phyloP scores from a whole-genome alignment of 2,888 invertebrate species.

The Nomada goodeniana region DNA sequence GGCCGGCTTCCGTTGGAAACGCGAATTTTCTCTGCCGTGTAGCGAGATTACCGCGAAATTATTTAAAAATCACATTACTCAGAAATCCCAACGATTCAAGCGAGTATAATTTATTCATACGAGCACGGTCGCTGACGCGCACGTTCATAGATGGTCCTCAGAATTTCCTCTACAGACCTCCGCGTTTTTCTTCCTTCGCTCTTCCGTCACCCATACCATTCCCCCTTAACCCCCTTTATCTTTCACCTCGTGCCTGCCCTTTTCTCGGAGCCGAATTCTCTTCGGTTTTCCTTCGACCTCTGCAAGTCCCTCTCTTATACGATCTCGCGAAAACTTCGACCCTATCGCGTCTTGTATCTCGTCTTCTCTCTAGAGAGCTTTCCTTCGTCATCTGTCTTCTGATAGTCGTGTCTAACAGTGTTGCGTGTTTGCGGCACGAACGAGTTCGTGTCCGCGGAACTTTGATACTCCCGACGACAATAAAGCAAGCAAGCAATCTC shows the following conservation, averaged over 20 bases:
- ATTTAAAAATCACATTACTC: slow-evolving; percentile 39
- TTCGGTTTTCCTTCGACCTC: slow-evolving; percentile 31
- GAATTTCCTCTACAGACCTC: slow-evolving; percentile 48
- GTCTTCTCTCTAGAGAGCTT: slow-evolving; percentile 58
- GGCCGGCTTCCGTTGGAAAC: not conserved
- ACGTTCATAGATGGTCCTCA: slow-evolving; percentile 38
- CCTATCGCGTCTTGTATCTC: slow-evolving; percentile 52
- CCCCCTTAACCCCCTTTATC: not conserved
- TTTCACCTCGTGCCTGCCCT: not conserved
- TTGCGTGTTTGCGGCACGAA: slow-evolving; percentile 33
- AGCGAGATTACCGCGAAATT: not conserved
- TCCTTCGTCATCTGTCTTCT: slow-evolving; percentile 58
- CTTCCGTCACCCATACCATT: not conserved
- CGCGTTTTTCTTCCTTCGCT: slow-evolving; percentile 27
- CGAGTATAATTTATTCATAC: slow-evolving; percentile 32
- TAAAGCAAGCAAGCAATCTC: slow-evolving; percentile 42
- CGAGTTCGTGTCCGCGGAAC: slow-evolving; percentile 35
- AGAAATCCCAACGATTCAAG: slow-evolving; percentile 17
- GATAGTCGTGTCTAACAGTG: slow-evolving; percentile 49
- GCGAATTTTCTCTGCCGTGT: not conserved
- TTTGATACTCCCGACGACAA: slow-evolving; percentile 45
- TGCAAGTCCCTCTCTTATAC: slow-evolving; percentile 59
- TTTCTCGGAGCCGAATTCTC: slow-evolving; percentile 16
- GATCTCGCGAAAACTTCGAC: slow-evolving; percentile 68
- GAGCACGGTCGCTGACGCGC: slow-evolving; percentile 26